These are phyloP conservation scores for Alviniconcha marisindica DNA, from an alignment of 1,140 invertebrate species.

Conservation along the genomic window DNA sequence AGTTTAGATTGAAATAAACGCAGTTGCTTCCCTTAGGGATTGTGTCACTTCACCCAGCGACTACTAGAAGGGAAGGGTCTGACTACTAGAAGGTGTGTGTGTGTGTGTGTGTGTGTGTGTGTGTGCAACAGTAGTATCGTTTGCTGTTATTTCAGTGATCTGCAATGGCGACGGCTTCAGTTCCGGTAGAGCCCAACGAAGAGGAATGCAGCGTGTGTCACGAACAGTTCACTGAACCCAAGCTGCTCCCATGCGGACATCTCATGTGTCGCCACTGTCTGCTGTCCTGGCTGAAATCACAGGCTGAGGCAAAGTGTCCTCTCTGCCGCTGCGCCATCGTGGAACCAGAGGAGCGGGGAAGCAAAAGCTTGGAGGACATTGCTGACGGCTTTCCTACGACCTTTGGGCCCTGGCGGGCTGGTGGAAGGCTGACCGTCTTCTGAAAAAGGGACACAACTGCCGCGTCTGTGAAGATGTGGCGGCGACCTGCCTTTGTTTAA, in stretches of 20 bases:
- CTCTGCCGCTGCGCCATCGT: neutral
- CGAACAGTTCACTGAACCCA: neutral
- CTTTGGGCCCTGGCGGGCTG: neutral
- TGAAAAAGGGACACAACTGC: constrained; percentile 2
- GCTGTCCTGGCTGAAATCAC: neutral
- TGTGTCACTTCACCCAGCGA: too few relatives aligned
- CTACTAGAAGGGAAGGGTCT: too few relatives aligned
- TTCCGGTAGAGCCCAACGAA: neutral
- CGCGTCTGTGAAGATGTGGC: constrained; percentile 18
- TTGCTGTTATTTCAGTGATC: neutral
- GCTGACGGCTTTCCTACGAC: constrained; percentile 1
- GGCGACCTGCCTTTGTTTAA: neutral
- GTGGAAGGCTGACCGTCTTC: neutral
- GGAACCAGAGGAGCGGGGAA: neutral
- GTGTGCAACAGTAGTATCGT: neutral
- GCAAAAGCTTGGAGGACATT: neutral
- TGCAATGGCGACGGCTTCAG: neutral
- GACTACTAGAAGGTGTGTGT: too few relatives aligned
- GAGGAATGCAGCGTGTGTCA: neutral
- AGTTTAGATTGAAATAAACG: too few relatives aligned
- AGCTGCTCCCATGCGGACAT: neutral
- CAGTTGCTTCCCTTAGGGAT: too few relatives aligned
- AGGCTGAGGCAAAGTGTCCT: neutral
- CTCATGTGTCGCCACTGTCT: neutral
- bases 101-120: neutral